Evolutionary conservation across 2,797 vertebrate species (phyloP).

Genomic region (Sebastes diaconus): DNA sequence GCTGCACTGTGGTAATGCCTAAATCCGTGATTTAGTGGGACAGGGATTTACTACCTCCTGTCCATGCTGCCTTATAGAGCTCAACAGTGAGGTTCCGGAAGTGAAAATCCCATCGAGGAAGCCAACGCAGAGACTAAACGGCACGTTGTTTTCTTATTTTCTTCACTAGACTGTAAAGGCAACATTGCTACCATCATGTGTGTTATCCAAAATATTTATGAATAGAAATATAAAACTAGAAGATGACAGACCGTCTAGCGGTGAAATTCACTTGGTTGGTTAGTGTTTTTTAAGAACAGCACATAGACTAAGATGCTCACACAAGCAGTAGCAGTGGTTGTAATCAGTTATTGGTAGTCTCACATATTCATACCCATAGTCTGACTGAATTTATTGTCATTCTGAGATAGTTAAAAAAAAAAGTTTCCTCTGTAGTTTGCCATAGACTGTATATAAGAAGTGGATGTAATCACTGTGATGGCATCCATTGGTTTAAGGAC

Average conservation of each 20-base stretch:
- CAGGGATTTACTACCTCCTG: conserved; percentile 73
- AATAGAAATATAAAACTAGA: not conserved
- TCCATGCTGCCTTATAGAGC: not conserved
- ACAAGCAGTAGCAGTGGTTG: not conserved
- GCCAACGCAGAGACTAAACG: not conserved
- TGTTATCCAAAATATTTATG: not conserved
- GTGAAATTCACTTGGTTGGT: not conserved
- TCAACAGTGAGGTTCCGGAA: too few species aligned
- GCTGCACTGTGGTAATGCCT: conserved; percentile 68
- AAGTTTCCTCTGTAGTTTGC: not conserved
- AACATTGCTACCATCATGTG: not conserved
- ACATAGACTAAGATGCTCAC: not conserved
- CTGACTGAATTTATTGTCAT: not conserved
- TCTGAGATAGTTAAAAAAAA: not conserved
- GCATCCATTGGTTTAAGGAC: not conserved
- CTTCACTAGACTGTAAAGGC: not conserved
- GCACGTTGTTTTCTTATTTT: not conserved
- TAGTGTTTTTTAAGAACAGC: not conserved
- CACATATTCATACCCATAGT: not conserved
- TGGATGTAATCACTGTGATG: not conserved
- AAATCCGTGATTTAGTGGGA: conserved; percentile 75
- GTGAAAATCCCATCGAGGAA: not conserved
- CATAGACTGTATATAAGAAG: too few species aligned
- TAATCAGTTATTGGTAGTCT: not conserved
- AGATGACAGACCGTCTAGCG: not conserved